Conservation (phyloP, 1,140 invertebrate species). For the Drosophila erecta region DNA sequence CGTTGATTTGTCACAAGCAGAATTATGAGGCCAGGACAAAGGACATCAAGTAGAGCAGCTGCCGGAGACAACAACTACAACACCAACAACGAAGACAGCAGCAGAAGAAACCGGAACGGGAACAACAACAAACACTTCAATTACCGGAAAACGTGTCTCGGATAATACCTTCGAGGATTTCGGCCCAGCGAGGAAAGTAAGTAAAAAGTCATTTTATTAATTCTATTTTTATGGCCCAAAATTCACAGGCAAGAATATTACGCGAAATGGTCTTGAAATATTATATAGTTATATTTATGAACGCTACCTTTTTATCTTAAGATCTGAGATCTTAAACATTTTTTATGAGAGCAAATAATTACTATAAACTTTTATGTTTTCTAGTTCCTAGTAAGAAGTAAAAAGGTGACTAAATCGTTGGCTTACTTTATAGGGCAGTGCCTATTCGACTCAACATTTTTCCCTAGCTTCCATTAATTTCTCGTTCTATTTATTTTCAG, state of each 20-base stretch:
- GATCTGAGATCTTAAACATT: too few relatives aligned
- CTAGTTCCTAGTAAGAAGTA: too few relatives aligned
- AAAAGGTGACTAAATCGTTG: background rate
- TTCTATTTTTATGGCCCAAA: conserved; percentile 42
- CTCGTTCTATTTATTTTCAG: conserved; percentile 35
- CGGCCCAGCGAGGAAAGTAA: conserved; percentile 50
- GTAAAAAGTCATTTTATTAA: conserved; percentile 78
- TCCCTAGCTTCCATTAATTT: background rate
- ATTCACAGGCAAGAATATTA: background rate
- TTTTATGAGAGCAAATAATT: background rate
- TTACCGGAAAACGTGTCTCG: conserved; percentile 78
- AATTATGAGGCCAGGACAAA: conserved; percentile 69
- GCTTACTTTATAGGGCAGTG: background rate
- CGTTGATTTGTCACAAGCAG: conserved; percentile 80
- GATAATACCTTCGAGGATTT: conserved; percentile 67
- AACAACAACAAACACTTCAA: conserved; percentile 71
- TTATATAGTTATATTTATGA: too few relatives aligned
- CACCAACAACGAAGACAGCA: background rate
- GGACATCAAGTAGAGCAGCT: conserved; percentile 51
- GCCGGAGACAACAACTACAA: conserved; percentile 15
- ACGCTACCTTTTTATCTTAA: too few relatives aligned
- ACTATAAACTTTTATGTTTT: background rate
- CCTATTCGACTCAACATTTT: background rate
- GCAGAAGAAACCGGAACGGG: conserved; percentile 4
- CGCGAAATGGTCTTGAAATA: background rate